Conservation (phyloP, 2,797 vertebrate genomes). For the Paratrypauchen microcephalus region DNA sequence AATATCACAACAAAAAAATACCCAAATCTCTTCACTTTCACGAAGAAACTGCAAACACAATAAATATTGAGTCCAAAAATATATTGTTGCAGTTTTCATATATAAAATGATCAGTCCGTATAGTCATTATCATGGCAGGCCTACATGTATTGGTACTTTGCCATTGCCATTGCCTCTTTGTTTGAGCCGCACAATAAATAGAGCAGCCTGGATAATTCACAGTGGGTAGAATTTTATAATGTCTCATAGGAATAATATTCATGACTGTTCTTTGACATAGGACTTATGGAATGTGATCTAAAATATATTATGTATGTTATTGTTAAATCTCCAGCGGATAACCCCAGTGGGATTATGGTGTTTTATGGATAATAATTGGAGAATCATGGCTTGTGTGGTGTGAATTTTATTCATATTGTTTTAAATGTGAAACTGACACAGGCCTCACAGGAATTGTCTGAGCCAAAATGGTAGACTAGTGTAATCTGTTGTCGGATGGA, state of each 20-base stretch:
- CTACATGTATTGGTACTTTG: no score
- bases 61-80: no score
- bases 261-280: slow-evolving; percentile 3
- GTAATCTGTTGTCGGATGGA: neutral
- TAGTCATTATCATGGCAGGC: no score
- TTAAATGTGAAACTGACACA: slow-evolving; percentile 3
- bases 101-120: no score
- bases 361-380: slow-evolving; percentile 5
- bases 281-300: neutral
- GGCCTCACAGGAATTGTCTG: neutral
- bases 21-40: no score
- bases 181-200: slow-evolving; percentile 33
- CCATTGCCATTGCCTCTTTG: slow-evolving; percentile 13
- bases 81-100: no score
- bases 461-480: neutral
- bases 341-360: slow-evolving; percentile 2
- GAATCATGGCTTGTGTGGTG: slow-evolving; percentile 18
- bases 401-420: slow-evolving; percentile 15
- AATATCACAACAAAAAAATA: no score
- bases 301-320: neutral
- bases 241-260: slow-evolving; percentile 24
- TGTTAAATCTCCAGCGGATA: slow-evolving; percentile 16
- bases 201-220: slow-evolving; percentile 40
- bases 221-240: slow-evolving; percentile 37
- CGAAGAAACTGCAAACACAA: no score